phyloP scores from a whole-genome alignment of 2,888 invertebrate species.

The Plebejus anna region DNA sequence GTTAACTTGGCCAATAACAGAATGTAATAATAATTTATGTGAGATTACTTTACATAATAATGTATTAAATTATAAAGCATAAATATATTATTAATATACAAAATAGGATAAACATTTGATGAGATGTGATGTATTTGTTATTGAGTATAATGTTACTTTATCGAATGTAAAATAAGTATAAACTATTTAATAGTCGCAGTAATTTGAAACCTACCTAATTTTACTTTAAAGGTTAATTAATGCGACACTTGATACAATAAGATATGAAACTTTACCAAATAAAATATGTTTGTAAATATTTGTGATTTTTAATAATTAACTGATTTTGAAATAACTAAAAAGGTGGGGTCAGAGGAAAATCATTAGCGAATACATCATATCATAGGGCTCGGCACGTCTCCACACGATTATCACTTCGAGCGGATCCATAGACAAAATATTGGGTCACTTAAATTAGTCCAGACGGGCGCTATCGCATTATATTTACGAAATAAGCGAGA shows the following conservation, averaged over 20 bases:
- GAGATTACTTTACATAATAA: constrained; percentile 21
- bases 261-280: neutral
- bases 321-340: neutral
- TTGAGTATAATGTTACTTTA: neutral
- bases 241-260: neutral
- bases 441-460: constrained; percentile 4
- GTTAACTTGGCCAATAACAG: constrained; percentile 11
- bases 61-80: constrained; percentile 18
- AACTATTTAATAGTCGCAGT: neutral
- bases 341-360: neutral
- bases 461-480: constrained; percentile 17
- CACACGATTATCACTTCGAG: constrained; percentile 8
- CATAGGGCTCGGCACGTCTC: neutral
- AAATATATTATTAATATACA: constrained; percentile 19
- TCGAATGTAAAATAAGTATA: neutral
- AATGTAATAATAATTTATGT: constrained; percentile 17
- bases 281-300: too few relatives aligned
- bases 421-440: constrained; percentile 1
- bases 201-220: neutral
- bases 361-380: constrained; percentile 22
- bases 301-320: neutral
- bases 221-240: neutral
- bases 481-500: constrained; percentile 28
- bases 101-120: neutral
- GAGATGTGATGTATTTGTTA: constrained; percentile 25